Evolutionary conservation across 2,113 vertebrate genomes (phyloP), one percentile per base, ranked within the genome.

Genomic region (Sorex araneus): DNA sequence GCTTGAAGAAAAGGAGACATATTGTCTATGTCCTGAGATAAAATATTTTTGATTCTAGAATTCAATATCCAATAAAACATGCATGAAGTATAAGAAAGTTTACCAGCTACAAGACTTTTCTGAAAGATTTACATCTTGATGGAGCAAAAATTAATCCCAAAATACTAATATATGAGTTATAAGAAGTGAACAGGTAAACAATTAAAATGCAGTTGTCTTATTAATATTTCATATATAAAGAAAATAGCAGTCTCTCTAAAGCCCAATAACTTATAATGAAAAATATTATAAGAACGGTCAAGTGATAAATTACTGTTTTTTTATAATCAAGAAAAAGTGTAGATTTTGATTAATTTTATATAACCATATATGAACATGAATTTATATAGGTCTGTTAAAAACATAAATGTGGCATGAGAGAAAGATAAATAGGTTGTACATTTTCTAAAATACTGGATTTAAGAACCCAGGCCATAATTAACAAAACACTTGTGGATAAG

Each of bases 31-130:
- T 80, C 43, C 23, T 13, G 28, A 43, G 6, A 84, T 43, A 43
- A 86, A 89, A 73, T 79, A 54, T 66, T 34, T 89, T 84, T 78
- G n/a, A 84, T 77, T 47, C 28, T 89, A 45, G 36, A 75, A 75
- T 64, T 10, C 50, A 54, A 30, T 32, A 84, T 45, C 27, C 40
- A 89, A 10, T 3, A 3, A 69, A 84, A 54, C 16, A 79, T 8
- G 19, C 23, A 74, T 66, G 73, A 79, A 23, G 19, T 66, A 23
- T 73, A 32, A 73, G 50, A 69, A 81, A n/a, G 34, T 32, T 60
- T 78, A 84, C 32, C 36, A 40, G 21, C 21, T 6, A 27, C 13
- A 86, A 23, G 57, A 2, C 23, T 83, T 36, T 25, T 87, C 36
- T 84, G 30, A 73, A 78, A 76, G 45, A 36, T 54, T 84, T 63